Evolutionary conservation across 2,888 invertebrate species (phyloP).

Genomic region (Malachius bipustulatus): DNA sequence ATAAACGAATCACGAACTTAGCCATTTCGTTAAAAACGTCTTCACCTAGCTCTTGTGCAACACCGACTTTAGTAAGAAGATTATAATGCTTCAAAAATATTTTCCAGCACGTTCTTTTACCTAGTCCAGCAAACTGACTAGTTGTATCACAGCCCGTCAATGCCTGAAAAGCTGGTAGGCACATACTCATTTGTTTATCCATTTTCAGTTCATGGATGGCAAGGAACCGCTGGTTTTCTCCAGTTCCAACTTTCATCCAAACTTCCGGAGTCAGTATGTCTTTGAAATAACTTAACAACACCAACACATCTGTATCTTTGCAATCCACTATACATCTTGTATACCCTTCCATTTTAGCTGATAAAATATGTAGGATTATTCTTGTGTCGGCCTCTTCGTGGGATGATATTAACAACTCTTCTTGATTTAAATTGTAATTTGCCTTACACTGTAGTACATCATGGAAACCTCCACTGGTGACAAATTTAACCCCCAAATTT

Average conservation of each 20-base stretch:
- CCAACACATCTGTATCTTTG: constrained; percentile 4
- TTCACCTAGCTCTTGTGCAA: too few species aligned
- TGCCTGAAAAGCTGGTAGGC: constrained; percentile 5
- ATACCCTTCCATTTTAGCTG: constrained; percentile 6
- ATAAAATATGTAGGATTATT: constrained; percentile 11
- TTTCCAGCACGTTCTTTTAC: constrained; percentile 3
- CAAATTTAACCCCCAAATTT: background rate
- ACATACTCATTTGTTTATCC: background rate
- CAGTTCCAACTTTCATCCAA: background rate
- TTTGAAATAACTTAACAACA: background rate
- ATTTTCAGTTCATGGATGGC: background rate
- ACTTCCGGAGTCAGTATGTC: background rate
- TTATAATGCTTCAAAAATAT: background rate
- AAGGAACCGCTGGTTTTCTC: background rate
- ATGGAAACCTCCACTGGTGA: background rate
- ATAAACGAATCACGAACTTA: too few species aligned
- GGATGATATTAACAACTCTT: constrained; percentile 2
- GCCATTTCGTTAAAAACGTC: too few species aligned
- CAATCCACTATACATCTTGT: constrained; percentile 2
- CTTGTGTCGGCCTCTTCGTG: constrained; percentile 12
- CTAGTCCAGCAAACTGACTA: constrained; percentile 1
- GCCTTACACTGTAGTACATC: background rate
- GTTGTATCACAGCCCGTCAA: constrained; percentile 2
- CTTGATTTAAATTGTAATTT: background rate
- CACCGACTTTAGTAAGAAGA: background rate